Evolutionary conservation across 1,140 invertebrate species (phyloP).

Genomic region (Drosophila nikananu): DNA sequence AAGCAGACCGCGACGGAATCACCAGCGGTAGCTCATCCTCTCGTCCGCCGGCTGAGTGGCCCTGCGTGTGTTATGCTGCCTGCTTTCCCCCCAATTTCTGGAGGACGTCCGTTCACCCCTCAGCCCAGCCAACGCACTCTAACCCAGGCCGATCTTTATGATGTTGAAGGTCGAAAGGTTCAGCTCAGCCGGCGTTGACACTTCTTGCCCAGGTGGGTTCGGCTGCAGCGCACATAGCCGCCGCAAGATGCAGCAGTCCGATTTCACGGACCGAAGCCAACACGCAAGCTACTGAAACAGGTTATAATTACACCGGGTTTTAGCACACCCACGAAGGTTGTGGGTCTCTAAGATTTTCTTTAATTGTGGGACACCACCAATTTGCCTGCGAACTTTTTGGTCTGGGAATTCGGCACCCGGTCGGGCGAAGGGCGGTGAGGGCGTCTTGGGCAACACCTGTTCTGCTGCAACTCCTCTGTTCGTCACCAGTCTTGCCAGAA

Average conservation of each 20-base stretch:
- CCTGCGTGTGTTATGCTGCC: conserved; percentile 77
- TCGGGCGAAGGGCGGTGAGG: conserved; percentile 2
- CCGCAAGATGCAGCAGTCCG: conserved; percentile 43
- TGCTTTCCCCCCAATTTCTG: conserved; percentile 67
- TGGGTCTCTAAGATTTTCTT: conserved; percentile 31
- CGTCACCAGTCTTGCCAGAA: conserved; percentile 52
- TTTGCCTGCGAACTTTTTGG: conserved; percentile 43
- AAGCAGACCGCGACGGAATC: conserved; percentile 79
- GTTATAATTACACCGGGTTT: conserved; percentile 73
- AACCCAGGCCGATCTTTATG: not conserved
- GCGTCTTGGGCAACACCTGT: conserved; percentile 50
- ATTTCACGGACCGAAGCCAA: conserved; percentile 68
- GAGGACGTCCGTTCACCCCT: conserved; percentile 66
- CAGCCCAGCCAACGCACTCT: not conserved
- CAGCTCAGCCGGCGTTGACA: conserved; percentile 52
- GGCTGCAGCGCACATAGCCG: not conserved
- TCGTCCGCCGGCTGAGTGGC: conserved; percentile 54
- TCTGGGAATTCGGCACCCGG: not conserved
- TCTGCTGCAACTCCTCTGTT: conserved; percentile 50
- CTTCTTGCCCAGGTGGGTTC: conserved; percentile 67
- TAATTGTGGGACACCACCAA: conserved; percentile 48
- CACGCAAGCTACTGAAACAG: conserved; percentile 68
- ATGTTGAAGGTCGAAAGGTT: conserved; percentile 23
- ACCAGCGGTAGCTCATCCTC: conserved; percentile 9
- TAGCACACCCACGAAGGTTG: conserved; percentile 1